These are phyloP conservation scores for Aphelenchoides besseyi DNA, from an alignment of 1,140 invertebrate species.

Conservation along the genomic window DNA sequence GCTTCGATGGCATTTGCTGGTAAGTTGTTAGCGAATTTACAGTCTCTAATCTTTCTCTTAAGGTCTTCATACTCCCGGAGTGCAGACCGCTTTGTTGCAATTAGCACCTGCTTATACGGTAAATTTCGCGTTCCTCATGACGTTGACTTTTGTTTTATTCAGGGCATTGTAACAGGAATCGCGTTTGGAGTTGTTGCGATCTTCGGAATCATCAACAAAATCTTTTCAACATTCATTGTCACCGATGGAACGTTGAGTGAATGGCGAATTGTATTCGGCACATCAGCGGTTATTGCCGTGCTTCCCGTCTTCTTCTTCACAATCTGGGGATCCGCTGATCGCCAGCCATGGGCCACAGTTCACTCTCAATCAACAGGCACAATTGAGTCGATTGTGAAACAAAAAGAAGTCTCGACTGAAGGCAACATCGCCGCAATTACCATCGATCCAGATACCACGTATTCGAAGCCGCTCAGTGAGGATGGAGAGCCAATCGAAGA, in stretches of 20 bases:
- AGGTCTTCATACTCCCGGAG: slow-evolving; percentile 58
- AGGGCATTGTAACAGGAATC: slow-evolving; percentile 53
- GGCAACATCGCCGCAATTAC: slow-evolving; percentile 14
- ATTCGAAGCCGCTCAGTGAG: not conserved
- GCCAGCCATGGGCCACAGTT: slow-evolving; percentile 48
- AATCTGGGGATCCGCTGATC: slow-evolving; percentile 52
- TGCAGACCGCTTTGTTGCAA: slow-evolving; percentile 52
- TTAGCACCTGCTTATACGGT: slow-evolving; percentile 53
- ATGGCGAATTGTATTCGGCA: slow-evolving; percentile 55
- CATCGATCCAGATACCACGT: slow-evolving; percentile 16
- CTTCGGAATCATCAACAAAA: slow-evolving; percentile 51
- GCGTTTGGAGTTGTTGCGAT: slow-evolving; percentile 51
- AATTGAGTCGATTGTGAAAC: slow-evolving; percentile 18
- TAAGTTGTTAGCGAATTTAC: slow-evolving; percentile 10
- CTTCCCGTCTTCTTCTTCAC: slow-evolving; percentile 53
- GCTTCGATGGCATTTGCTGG: slow-evolving; percentile 53
- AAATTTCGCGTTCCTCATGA: too few species aligned
- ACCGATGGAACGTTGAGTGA: slow-evolving; percentile 36
- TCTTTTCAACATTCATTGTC: slow-evolving; percentile 45
- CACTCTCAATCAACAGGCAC: slow-evolving; percentile 20
- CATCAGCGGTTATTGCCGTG: slow-evolving; percentile 48
- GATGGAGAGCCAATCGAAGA: not conserved
- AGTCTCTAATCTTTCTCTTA: not conserved
- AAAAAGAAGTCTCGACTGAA: slow-evolving; percentile 7
- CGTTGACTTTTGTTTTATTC: too few species aligned